These are phyloP conservation scores for Branchipolynoe longqiensis DNA, from an alignment of 2,888 invertebrate genomes.

Conservation along the genomic window DNA sequence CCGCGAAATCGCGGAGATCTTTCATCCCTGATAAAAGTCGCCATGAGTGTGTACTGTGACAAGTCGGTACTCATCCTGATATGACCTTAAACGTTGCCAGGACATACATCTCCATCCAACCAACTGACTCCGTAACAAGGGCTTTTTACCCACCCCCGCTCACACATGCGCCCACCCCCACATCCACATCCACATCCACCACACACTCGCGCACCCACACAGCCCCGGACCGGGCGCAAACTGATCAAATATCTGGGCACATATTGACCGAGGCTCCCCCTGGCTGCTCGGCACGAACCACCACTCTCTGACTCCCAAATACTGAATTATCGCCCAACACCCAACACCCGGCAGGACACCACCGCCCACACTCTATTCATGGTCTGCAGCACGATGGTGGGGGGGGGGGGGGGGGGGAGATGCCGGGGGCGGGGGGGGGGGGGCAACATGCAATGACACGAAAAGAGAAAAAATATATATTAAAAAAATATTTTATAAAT, in stretches of 20 bases:
- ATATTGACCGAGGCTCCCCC: conserved; percentile 11
- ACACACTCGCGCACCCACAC: too few species aligned
- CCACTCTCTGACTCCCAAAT: conserved; percentile 20
- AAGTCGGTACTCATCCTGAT: too few species aligned
- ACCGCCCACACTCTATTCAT: neutral
- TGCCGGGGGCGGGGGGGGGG: neutral
- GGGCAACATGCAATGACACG: too few species aligned
- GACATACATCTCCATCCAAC: too few species aligned
- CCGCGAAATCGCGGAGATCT: too few species aligned
- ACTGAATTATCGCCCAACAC: conserved; percentile 31
- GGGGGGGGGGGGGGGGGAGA: neutral
- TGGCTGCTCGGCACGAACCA: neutral
- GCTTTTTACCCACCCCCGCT: neutral
- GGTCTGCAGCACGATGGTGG: neutral
- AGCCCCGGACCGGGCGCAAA: neutral
- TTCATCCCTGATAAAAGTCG: too few species aligned
- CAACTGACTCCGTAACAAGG: too few species aligned
- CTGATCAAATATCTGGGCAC: conserved; percentile 29
- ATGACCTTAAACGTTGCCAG: too few species aligned
- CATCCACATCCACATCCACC: neutral
- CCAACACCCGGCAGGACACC: neutral
- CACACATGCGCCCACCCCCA: too few species aligned
- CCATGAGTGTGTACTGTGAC: too few species aligned
- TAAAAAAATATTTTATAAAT: too few species aligned
- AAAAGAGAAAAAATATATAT: too few species aligned